phyloP scores from a whole-genome alignment of 1,140 invertebrate genomes.

The Elymnias hypermnestra region DNA sequence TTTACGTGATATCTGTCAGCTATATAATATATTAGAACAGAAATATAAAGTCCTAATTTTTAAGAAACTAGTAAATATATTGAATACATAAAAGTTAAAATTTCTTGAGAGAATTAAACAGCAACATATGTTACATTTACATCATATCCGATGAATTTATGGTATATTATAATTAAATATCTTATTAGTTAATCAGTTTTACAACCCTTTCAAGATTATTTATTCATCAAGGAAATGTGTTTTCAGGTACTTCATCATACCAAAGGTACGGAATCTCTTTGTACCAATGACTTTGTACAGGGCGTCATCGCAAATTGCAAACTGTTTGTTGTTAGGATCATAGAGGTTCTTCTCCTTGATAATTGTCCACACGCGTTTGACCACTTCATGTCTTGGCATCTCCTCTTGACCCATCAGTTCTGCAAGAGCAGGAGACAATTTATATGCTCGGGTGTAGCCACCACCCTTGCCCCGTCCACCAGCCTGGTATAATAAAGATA shows the following conservation, averaged over 20 bases:
- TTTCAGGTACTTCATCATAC: slow-evolving; percentile 97
- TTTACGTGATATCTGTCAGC: too few species aligned
- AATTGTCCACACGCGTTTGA: slow-evolving; percentile 94
- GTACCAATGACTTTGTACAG: slow-evolving; percentile 92
- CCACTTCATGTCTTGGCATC: slow-evolving; percentile 94
- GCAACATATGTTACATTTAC: too few species aligned
- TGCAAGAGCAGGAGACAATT: slow-evolving; percentile 90
- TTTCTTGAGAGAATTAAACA: too few species aligned
- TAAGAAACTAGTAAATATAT: too few species aligned
- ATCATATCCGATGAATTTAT: too few species aligned
- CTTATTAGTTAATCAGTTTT: background rate
- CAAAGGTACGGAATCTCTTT: slow-evolving; percentile 93
- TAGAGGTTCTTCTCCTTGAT: slow-evolving; percentile 95
- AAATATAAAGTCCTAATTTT: too few species aligned
- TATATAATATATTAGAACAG: too few species aligned
- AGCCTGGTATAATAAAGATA: slow-evolving; percentile 18
- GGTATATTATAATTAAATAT: background rate
- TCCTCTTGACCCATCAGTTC: slow-evolving; percentile 89
- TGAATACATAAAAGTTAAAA: too few species aligned
- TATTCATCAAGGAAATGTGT: slow-evolving; percentile 83
- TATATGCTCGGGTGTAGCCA: slow-evolving; percentile 88
- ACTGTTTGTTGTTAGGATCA: slow-evolving; percentile 96
- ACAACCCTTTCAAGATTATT: too few species aligned
- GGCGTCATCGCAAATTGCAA: slow-evolving; percentile 94
- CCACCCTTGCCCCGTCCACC: slow-evolving; percentile 79